Percentiles rank a stretch among this genome's conserved stretches.
These are phyloP conservation scores for Mimumesa dahlbomi DNA, from an alignment of 2,888 invertebrate species.

Conservation along the genomic window DNA sequence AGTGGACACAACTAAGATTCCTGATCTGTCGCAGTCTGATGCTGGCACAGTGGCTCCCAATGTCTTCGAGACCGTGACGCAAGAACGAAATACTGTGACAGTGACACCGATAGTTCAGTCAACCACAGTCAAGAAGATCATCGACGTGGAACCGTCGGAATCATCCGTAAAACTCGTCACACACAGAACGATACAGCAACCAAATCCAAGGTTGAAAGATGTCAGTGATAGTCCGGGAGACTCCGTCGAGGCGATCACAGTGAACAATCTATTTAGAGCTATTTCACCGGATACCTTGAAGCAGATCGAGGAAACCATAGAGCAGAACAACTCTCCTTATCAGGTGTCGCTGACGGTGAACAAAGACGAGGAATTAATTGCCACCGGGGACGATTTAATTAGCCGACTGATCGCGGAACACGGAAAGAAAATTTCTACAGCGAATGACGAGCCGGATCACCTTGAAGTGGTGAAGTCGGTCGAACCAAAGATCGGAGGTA, in stretches of 20 bases:
- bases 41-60: too few species aligned
- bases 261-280: neutral
- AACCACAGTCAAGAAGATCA: neutral
- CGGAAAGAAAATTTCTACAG: neutral
- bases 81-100: neutral
- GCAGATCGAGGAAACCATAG: slow-evolving; percentile 43
- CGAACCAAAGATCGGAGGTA: slow-evolving; percentile 7
- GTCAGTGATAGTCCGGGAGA: neutral
- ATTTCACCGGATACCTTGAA: slow-evolving; percentile 25
- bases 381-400: slow-evolving; percentile 40
- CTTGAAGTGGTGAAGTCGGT: slow-evolving; percentile 27
- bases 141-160: neutral
- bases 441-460: neutral
- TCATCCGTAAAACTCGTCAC: neutral
- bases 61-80: neutral
- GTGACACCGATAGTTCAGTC: neutral
- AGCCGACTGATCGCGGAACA: slow-evolving; percentile 59
- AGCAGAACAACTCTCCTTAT: slow-evolving; percentile 61
- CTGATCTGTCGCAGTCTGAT: too few species aligned
- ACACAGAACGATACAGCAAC: neutral
- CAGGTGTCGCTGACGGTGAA: slow-evolving; percentile 66
- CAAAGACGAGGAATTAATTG: slow-evolving; percentile 29
- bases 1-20: too few species aligned
- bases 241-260: neutral
- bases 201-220: neutral